Conservation (phyloP, 2,113 vertebrate species). For the Dicaeum eximium region DNA sequence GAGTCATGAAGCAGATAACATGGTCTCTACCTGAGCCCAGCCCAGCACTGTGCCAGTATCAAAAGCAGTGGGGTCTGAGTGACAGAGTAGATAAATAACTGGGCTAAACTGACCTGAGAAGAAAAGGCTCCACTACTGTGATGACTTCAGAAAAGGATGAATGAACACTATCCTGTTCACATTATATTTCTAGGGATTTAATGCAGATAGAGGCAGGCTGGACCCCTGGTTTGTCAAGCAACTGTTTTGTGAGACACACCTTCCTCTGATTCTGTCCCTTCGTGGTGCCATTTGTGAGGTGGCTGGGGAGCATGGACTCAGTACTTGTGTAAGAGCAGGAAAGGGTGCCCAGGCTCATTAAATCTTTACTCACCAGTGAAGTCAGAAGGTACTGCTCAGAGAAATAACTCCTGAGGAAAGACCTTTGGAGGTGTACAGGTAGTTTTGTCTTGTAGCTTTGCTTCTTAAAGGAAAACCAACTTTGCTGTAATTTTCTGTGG, state of each 20-base stretch:
- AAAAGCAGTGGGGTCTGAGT: background rate
- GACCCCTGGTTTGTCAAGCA: background rate
- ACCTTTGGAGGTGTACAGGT: background rate
- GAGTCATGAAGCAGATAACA: background rate
- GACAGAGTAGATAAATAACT: background rate
- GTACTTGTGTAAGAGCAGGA: rapidly evolving
- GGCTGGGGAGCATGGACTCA: background rate
- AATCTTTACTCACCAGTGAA: background rate
- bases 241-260: background rate
- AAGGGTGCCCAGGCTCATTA: background rate
- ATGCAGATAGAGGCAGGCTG: background rate
- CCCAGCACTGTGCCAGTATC: background rate
- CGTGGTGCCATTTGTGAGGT: rapidly evolving
- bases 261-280: background rate
- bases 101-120: background rate
- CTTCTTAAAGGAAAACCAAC: background rate
- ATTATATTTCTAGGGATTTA: background rate
- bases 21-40: background rate
- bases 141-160: background rate
- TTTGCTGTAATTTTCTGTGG: background rate
- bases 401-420: background rate
- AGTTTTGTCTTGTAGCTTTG: background rate
- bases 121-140: background rate
- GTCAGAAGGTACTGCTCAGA: background rate
- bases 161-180: background rate